phyloP scores from a whole-genome alignment of 64 coral and sea anemone genomes.

The Astreopora myriophthalma region DNA sequence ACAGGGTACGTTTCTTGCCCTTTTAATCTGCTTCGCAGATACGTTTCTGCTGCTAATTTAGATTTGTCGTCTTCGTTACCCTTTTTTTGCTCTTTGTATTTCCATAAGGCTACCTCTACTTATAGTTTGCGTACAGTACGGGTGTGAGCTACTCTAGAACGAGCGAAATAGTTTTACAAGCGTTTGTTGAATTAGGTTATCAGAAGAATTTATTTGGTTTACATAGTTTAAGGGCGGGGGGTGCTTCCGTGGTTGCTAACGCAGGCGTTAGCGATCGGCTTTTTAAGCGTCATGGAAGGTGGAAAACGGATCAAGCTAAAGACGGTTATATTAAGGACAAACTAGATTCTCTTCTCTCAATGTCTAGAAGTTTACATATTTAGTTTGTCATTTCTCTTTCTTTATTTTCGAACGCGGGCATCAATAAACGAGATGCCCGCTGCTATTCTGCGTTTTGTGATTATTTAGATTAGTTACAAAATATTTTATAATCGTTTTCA shows the following conservation, averaged over 20 bases:
- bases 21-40: conserved; percentile 31
- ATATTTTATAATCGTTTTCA: too few species aligned
- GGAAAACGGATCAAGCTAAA: conserved; percentile 1
- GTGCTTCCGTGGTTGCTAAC: not conserved
- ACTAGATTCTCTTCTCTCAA: not conserved
- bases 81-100: conserved; percentile 37
- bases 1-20: conserved; percentile 27
- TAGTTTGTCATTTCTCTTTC: conserved; percentile 27
- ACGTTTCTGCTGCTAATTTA: conserved; percentile 12
- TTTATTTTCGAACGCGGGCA: conserved; percentile 9
- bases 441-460: conserved; percentile 20
- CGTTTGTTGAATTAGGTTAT: conserved; percentile 32
- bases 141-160: conserved; percentile 41
- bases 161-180: conserved; percentile 19
- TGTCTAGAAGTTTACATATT: conserved; percentile 21
- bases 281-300: not conserved
- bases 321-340: conserved; percentile 7
- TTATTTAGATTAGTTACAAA: conserved; percentile 37
- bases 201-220: conserved; percentile 24
- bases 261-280: conserved; percentile 14
- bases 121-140: conserved; percentile 2
- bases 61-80: conserved; percentile 39
- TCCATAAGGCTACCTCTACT: conserved; percentile 18
- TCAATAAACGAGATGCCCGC: conserved; percentile 12
- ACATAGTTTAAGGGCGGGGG: not conserved